Percentiles rank a stretch among this genome's conserved stretches.
phyloP scores from a whole-genome alignment of 2,888 invertebrate genomes.

The Keiferia lycopersicella region DNA sequence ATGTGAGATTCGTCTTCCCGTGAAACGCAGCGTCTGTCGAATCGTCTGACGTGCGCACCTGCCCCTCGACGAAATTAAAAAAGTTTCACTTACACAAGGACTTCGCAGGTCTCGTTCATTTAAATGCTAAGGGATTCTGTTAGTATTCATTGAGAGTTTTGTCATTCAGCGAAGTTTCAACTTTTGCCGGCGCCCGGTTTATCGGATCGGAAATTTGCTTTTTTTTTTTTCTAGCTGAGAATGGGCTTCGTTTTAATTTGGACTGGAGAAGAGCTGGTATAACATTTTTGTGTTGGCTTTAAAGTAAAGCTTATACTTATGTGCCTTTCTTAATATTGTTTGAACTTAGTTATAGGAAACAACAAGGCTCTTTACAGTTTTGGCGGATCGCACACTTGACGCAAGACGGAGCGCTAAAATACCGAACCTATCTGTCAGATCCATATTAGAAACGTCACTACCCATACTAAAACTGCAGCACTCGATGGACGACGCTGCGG shows the following conservation, averaged over 20 bases:
- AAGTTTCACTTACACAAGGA: conserved; percentile 70
- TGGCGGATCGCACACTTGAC: too few species aligned
- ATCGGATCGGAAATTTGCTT: conserved; percentile 45
- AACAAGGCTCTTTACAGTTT: too few species aligned
- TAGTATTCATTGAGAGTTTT: conserved; percentile 74
- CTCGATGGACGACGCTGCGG: too few species aligned
- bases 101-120: conserved; percentile 69
- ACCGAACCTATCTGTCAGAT: too few species aligned
- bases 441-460: too few species aligned
- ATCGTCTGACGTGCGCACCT: conserved; percentile 72
- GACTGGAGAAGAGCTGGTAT: neutral
- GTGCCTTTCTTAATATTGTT: too few species aligned
- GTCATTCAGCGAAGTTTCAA: conserved; percentile 66
- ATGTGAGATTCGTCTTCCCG: conserved; percentile 47
- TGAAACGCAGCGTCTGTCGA: conserved; percentile 59
- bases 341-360: too few species aligned
- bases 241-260: conserved; percentile 7
- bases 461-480: too few species aligned
- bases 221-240: conserved; percentile 32
- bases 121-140: conserved; percentile 74
- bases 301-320: neutral
- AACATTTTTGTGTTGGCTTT: neutral
- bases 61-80: conserved; percentile 76
- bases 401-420: too few species aligned
- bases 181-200: conserved; percentile 53